Conservation (phyloP, 2,888 invertebrate genomes). For the Blastobasis lacticolella region DNA sequence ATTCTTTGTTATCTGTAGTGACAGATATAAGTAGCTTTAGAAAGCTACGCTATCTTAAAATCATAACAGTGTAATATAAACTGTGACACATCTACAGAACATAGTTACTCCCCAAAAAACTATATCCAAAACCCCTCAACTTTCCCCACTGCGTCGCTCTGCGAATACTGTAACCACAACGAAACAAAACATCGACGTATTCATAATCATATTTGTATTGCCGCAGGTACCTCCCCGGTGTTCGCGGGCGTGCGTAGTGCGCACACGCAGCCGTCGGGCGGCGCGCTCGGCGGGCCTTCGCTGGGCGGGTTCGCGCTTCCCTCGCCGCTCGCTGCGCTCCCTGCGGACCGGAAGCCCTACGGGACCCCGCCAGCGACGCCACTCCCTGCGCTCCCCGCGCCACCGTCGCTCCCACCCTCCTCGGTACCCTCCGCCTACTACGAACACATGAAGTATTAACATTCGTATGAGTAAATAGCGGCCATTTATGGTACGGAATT, state of each 20-base stretch:
- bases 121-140: too few species aligned
- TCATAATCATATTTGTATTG: constrained; percentile 6
- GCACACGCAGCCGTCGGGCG: constrained; percentile 53
- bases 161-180: too few species aligned
- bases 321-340: constrained; percentile 53
- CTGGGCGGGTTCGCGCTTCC: constrained; percentile 52
- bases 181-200: not conserved
- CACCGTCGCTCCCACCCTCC: constrained; percentile 46
- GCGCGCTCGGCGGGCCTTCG: constrained; percentile 34
- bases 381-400: constrained; percentile 64
- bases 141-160: too few species aligned
- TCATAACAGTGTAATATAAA: too few species aligned
- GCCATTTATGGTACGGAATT: too few species aligned
- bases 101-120: too few species aligned
- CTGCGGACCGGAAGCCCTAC: constrained; percentile 76
- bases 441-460: constrained; percentile 8
- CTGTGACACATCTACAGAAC: too few species aligned
- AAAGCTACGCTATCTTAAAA: too few species aligned
- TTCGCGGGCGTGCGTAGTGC: constrained; percentile 59
- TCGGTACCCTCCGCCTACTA: constrained; percentile 53
- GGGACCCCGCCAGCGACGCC: constrained; percentile 71
- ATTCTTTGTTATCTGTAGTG: too few species aligned
- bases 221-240: constrained; percentile 47
- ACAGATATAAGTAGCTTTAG: too few species aligned
- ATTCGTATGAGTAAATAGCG: too few species aligned